A percentile compares a stretch with the other conserved stretches of the same genome.
phyloP scores from a whole-genome alignment of 2,888 invertebrate genomes.

The Xylota segnis region DNA sequence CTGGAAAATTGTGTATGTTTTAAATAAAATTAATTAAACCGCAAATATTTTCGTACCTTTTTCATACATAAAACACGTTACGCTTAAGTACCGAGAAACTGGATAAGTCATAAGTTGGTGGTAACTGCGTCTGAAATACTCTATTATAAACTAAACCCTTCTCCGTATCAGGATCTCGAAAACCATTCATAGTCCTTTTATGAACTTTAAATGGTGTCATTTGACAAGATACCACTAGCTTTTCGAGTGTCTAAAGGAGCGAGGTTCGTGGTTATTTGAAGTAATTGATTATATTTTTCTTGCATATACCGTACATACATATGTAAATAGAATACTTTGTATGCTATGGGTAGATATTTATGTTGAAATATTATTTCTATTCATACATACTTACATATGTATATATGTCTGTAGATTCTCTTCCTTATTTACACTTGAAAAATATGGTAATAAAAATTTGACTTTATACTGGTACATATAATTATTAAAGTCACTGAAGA shows the following conservation, averaged over 20 bases:
- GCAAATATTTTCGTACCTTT: slow-evolving; percentile 49
- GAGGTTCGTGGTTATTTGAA: slow-evolving; percentile 49
- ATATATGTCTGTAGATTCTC: too few relatives aligned
- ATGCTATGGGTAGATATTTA: too few relatives aligned
- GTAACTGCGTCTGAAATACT: slow-evolving; percentile 50
- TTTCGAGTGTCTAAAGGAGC: background rate
- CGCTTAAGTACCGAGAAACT: slow-evolving; percentile 16
- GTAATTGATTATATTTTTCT: slow-evolving; percentile 48
- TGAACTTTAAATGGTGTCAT: slow-evolving; percentile 49
- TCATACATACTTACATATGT: too few relatives aligned
- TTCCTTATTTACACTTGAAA: background rate
- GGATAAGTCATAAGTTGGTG: slow-evolving; percentile 41
- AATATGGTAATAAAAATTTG: too few relatives aligned
- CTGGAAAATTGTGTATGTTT: slow-evolving; percentile 35
- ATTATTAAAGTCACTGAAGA: background rate
- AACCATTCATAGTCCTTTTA: slow-evolving; percentile 53
- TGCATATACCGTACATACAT: background rate
- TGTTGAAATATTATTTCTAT: too few relatives aligned
- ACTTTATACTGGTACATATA: too few relatives aligned
- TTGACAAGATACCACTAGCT: slow-evolving; percentile 18
- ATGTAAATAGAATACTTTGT: background rate
- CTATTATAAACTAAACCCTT: slow-evolving; percentile 47
- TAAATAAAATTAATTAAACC: slow-evolving; percentile 58
- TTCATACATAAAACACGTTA: background rate
- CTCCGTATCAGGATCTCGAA: slow-evolving; percentile 46